Evolutionary conservation across 2,797 vertebrate species (phyloP).

Genomic region (Molossus alvarezi): DNA sequence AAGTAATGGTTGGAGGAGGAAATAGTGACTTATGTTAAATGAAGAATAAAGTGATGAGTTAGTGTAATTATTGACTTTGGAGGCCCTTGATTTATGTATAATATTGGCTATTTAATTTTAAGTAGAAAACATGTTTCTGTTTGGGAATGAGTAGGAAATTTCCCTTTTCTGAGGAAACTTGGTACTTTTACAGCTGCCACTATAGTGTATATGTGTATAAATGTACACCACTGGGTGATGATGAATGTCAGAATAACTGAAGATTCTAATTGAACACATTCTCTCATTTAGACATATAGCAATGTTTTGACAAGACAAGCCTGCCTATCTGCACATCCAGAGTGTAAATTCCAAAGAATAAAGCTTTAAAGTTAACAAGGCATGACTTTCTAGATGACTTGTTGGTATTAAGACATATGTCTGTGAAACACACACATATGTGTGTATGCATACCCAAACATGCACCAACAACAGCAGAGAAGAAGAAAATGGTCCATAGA

Average conservation of each 20-base stretch:
- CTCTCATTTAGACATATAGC: constrained; percentile 24
- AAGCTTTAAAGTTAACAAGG: constrained; percentile 47
- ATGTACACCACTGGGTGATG: not conserved
- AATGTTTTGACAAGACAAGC: not conserved
- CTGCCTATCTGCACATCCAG: constrained; percentile 13
- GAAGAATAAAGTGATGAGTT: constrained; percentile 64
- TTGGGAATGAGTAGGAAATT: constrained; percentile 55
- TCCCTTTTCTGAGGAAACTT: constrained; percentile 3
- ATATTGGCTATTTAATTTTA: constrained; percentile 6
- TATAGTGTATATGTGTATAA: not conserved
- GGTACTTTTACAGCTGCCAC: not conserved
- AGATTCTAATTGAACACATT: constrained; percentile 13
- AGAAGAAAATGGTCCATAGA: not conserved
- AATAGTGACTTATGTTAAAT: constrained; percentile 8
- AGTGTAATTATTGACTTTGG: constrained; percentile 60
- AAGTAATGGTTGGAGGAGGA: constrained; percentile 42
- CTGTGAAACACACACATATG: not conserved
- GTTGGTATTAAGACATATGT: constrained; percentile 33
- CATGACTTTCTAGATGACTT: constrained; percentile 49
- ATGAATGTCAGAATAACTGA: constrained; percentile 30
- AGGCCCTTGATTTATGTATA: not conserved
- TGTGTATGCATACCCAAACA: not conserved
- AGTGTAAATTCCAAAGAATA: constrained; percentile 21
- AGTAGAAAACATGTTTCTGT: constrained; percentile 54
- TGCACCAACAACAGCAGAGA: not conserved